Percentiles rank a stretch among this genome's conserved stretches.
Evolutionary conservation across 2,797 vertebrate genomes (phyloP).

Genomic region (Pristis pectinata): DNA sequence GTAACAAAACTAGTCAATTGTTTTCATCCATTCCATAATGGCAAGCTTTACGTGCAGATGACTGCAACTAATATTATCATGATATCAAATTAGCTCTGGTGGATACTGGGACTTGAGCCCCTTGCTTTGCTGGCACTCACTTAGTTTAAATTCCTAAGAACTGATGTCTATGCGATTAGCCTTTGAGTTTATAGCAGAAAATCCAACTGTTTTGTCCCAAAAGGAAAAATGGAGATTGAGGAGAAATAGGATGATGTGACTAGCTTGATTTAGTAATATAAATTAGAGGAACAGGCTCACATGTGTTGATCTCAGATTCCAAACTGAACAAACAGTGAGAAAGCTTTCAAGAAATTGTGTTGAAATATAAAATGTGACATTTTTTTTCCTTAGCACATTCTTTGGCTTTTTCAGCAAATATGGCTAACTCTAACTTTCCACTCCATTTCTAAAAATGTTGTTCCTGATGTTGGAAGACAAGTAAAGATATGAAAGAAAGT

Average conservation of each 20-base stretch:
- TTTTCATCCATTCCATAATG: not conserved
- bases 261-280: not conserved
- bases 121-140: not conserved
- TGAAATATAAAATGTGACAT: not conserved
- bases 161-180: constrained; percentile 9
- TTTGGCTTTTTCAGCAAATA: not conserved
- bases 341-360: not conserved
- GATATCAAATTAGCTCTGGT: not conserved
- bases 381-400: not conserved
- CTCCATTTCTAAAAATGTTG: not conserved
- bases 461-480: not conserved
- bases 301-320: not conserved
- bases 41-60: not conserved
- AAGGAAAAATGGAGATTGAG: too few species aligned
- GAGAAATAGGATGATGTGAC: not conserved
- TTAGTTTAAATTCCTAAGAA: constrained; percentile 6
- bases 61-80: not conserved
- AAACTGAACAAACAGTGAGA: not conserved
- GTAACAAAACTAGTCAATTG: not conserved
- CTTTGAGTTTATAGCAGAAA: not conserved
- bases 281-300: not conserved
- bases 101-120: not conserved
- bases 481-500: not conserved
- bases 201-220: not conserved
- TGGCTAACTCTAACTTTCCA: not conserved